Base-by-base conservation (phyloP, 1,140 invertebrate genomes). In the Gryllus bimaculatus region DNA sequence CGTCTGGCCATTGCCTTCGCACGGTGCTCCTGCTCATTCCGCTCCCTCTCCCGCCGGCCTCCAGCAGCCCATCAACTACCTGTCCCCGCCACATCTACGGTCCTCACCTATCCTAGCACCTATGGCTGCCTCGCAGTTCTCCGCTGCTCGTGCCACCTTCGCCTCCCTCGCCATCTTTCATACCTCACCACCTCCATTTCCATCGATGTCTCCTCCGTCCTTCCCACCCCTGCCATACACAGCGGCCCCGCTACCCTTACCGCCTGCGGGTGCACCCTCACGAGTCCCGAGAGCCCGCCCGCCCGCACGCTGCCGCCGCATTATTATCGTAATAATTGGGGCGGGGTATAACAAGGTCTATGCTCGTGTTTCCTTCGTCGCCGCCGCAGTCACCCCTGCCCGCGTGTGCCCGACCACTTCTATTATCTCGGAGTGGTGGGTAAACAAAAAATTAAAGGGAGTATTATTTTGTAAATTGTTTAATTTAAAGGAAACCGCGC, bases 391-490 rank as follows among this genome's bases (percentile, higher is more conserved):
- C 26, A 39, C 26, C 26, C 26, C 26, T 39, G 26, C 26, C 26
- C 26, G 26, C 26, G 26, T 5, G 26, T 5, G 26, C 26, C 26
- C 26, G 26, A 39, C 26, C 26, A 66, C 54, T 66, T 66, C 54
- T 66, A 66, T 66, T 66, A 66, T 66, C 54, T 66, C 54, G 54
- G 18, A 13, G 54, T 10, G 54, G 18, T 66, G 54, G 54, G 54
- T 66, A 66, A 66, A 66, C 54, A 66, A 66, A 66, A 66, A 66
- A 66, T 66, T 66, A 66, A 18, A 66, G 54, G 54, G 54, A 66
- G 54, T 66, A 18, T 66, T 66, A 66, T 66, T 66, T 66, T 66
- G 54, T 66, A 66, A 66, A 66, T 66, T 66, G 54, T 66, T 66
- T 66, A 66, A 66, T 66, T 66, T 66, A 66, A 66, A 66, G 54